Base-by-base conservation (phyloP, 2,888 invertebrate species). In the Sinelater perroti region DNA sequence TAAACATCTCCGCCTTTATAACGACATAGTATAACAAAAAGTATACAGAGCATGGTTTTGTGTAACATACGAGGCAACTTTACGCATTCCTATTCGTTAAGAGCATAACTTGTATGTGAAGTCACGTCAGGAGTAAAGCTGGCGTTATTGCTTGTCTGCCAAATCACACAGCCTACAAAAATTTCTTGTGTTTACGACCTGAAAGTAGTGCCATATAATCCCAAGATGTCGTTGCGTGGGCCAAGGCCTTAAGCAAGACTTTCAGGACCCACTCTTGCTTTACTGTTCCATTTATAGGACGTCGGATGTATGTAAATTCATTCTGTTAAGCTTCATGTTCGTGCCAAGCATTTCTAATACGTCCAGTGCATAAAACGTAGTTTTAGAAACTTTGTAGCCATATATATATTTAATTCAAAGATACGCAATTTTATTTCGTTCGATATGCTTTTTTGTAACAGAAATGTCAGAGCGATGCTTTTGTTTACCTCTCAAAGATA, bases 91-190 rank as follows among this genome's bases (percentile, higher is more conserved):
- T 38, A 45, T 38, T 38, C 33, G 45, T 46, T 56, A 46, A 56
- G 38, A 56, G 51, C 38, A 26, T 18, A 56, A 56, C 51, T 57
- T 52, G 52, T 57, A 57, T 52, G 57, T 52, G 46, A 57, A 57
- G 57, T 57, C 52, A 52, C 57, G 57, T 35, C 57, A 53, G 14
- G 47, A 52, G 53, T 52, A 53, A 47, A 57, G 52, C 46, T 57
- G 47, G 36, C 33, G 52, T 57, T 57, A 57, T 57, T 57, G 33
- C 57, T 57, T 52, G 52, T 52, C 47, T 57, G 35, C 53, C 42
- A 33, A 58, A 58, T 58, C 53, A 47, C 49, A 49, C 21, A 35
- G 47, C 24, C 49, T 49, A 53, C 53, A 26, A 58, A 58, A 53
- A 53, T 58, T 54, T 58, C 53, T 54, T 42, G 16, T 49, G 45